phyloP scores from a whole-genome alignment of 2,888 invertebrate species.

The Pediacus dermestoides region DNA sequence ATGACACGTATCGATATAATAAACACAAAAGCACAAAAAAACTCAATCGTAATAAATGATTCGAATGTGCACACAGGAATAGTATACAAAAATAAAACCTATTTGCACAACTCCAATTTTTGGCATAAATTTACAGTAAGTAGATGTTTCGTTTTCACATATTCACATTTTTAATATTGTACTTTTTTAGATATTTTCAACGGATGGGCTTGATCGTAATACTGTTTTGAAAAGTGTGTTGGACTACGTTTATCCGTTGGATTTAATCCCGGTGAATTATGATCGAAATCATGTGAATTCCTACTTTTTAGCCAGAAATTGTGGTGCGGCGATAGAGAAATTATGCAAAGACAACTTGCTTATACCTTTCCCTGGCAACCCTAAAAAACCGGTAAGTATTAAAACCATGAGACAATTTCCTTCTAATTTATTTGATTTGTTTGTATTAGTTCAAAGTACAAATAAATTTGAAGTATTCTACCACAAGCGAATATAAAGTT shows the following conservation, averaged over 20 bases:
- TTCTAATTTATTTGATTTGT: slow-evolving; percentile 7
- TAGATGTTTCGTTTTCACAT: slow-evolving; percentile 5
- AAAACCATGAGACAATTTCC: no score
- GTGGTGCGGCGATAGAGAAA: slow-evolving; percentile 51
- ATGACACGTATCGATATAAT: no score
- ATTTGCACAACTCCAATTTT: slow-evolving; percentile 27
- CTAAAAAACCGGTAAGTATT: slow-evolving; percentile 32
- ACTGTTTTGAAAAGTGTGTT: slow-evolving; percentile 48
- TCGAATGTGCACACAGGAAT: slow-evolving; percentile 26
- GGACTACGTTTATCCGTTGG: slow-evolving; percentile 49
- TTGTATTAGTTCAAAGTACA: slow-evolving; percentile 29
- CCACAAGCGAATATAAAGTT: slow-evolving; percentile 48
- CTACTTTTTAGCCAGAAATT: slow-evolving; percentile 52
- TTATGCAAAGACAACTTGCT: slow-evolving; percentile 51
- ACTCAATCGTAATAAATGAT: slow-evolving; percentile 21
- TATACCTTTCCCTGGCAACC: slow-evolving; percentile 35
- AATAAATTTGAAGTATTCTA: slow-evolving; percentile 49
- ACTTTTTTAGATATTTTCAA: slow-evolving; percentile 28
- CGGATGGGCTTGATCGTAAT: slow-evolving; percentile 37
- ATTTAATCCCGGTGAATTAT: slow-evolving; percentile 53
- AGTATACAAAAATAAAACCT: slow-evolving; percentile 26
- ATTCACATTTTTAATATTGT: slow-evolving; percentile 1
- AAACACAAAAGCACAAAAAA: slow-evolving; percentile 2
- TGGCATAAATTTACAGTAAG: slow-evolving; percentile 41
- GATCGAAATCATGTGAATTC: slow-evolving; percentile 39